Conservation (phyloP, 2,888 invertebrate species). For the Tipula helvola region DNA sequence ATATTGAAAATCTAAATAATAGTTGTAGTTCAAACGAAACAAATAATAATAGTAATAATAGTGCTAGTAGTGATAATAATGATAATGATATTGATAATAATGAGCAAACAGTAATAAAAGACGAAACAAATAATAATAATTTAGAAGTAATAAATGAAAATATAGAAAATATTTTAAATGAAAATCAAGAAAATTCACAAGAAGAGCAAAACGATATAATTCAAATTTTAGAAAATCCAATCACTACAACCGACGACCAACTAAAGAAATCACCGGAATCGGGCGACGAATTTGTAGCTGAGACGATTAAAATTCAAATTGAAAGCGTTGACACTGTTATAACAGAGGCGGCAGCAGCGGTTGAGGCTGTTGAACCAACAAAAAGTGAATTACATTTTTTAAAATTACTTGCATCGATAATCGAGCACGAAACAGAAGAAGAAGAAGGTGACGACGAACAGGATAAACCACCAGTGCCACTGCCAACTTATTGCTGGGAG, state of each 20-base stretch:
- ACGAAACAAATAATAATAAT: conserved; percentile 12
- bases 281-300: neutral
- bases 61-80: neutral
- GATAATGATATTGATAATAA: neutral
- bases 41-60: neutral
- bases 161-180: conserved; percentile 10
- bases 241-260: neutral
- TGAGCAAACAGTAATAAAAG: conserved; percentile 8
- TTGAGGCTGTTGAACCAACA: neutral
- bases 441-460: conserved; percentile 26
- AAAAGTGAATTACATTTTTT: conserved; percentile 22
- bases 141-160: conserved; percentile 10
- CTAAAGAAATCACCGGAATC: neutral
- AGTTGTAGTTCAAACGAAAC: neutral
- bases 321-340: neutral
- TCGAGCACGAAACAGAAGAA: conserved; percentile 30
- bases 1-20: neutral
- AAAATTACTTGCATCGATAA: conserved; percentile 27
- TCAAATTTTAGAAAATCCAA: conserved; percentile 10
- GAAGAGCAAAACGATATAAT: neutral
- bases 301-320: neutral
- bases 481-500: conserved; percentile 72
- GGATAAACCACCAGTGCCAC: conserved; percentile 50
- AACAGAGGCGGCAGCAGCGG: neutral
- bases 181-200: neutral